Conservation (phyloP, 2,113 vertebrate species). For the Nothocercus nigrocapillus region DNA sequence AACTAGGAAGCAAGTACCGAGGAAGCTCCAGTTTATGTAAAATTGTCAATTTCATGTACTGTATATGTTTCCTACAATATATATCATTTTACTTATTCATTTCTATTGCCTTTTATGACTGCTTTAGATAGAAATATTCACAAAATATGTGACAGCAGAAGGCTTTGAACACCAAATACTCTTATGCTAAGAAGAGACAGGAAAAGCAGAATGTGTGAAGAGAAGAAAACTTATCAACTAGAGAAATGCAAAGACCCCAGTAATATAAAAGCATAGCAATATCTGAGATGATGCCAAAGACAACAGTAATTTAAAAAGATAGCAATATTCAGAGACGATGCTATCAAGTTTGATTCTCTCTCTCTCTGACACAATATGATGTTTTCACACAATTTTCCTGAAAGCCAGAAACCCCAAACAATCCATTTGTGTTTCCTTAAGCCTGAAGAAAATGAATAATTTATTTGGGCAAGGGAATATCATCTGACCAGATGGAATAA, state of each 20-base stretch:
- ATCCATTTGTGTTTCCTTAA: not conserved
- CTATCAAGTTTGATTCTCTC: not conserved
- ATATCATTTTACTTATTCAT: not conserved
- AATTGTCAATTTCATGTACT: too few species aligned
- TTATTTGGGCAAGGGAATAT: not conserved
- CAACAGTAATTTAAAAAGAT: not conserved
- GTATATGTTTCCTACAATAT: not conserved
- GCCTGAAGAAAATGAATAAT: not conserved
- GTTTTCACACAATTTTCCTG: not conserved
- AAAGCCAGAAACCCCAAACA: rapidly evolving
- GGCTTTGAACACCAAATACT: not conserved
- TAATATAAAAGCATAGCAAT: not conserved
- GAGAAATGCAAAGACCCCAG: not conserved
- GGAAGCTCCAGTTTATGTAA: not conserved
- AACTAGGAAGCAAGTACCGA: too few species aligned
- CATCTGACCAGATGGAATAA: not conserved
- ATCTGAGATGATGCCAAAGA: not conserved
- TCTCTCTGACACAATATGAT: not conserved
- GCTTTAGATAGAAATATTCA: not conserved
- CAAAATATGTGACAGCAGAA: not conserved
- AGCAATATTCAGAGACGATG: not conserved
- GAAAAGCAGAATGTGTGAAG: not conserved
- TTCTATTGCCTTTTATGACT: not conserved
- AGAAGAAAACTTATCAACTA: not conserved
- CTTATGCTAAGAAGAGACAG: not conserved